Conservation (phyloP, 2,797 vertebrate genomes). For the Poecile montanus region DNA sequence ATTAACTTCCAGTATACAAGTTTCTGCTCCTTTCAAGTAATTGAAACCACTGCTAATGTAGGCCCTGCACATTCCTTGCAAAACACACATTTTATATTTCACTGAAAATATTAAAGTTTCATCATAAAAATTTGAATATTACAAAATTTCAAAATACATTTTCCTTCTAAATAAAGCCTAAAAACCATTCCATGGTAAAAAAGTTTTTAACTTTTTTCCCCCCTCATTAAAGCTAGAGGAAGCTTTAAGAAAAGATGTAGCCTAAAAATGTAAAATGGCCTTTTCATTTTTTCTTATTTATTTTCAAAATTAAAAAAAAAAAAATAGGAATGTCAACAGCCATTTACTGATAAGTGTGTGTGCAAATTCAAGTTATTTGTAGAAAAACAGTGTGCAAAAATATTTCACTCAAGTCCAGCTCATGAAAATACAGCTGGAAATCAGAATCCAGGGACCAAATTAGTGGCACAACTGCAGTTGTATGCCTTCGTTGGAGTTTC, state of each 20-base stretch:
- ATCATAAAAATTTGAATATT: not conserved
- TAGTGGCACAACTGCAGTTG: not conserved
- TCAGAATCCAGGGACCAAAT: not conserved
- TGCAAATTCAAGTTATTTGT: slow-evolving; percentile 12
- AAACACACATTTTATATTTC: not conserved
- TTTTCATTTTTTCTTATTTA: not conserved
- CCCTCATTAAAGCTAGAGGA: not conserved
- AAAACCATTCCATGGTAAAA: not conserved
- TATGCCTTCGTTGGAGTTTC: not conserved
- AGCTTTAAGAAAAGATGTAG: not conserved
- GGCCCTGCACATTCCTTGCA: not conserved
- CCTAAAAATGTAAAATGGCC: slow-evolving; percentile 14
- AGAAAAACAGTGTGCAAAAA: slow-evolving; percentile 36
- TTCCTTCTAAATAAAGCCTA: slow-evolving; percentile 25
- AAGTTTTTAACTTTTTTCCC: not conserved
- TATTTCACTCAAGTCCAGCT: not conserved
- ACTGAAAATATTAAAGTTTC: not conserved
- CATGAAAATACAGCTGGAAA: not conserved
- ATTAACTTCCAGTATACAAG: not conserved
- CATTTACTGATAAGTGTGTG: not conserved
- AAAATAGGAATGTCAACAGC: not conserved
- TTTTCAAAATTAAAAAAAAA: not conserved
- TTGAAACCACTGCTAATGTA: not conserved
- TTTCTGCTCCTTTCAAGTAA: not conserved
- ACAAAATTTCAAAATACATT: slow-evolving; percentile 41